Evolutionary conservation across 2,113 vertebrate genomes (phyloP).

Genomic region (Amazona vittata): DNA sequence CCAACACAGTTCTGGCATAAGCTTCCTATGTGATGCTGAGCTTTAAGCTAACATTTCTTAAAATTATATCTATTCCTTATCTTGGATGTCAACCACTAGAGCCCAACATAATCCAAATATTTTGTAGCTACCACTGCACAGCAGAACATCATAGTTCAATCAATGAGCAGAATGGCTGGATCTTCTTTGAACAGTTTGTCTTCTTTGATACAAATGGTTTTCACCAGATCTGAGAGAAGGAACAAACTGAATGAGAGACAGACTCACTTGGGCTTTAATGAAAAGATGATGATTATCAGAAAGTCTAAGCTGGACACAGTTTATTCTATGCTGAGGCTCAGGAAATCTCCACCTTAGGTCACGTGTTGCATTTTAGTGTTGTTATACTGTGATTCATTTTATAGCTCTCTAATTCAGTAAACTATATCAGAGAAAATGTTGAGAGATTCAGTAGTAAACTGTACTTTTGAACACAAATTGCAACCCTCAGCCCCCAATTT

Average conservation of each 20-base stretch:
- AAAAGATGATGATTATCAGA: neutral
- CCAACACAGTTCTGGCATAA: neutral
- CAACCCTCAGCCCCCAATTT: neutral
- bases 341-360: neutral
- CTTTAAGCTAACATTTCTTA: neutral
- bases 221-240: neutral
- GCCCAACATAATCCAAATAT: neutral
- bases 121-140: neutral
- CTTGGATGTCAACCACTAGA: neutral
- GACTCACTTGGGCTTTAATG: neutral
- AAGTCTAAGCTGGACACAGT: neutral
- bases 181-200: neutral
- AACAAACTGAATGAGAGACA: neutral
- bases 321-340: neutral
- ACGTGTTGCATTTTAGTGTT: neutral
- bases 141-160: neutral
- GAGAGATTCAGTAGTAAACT: neutral
- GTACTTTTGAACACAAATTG: neutral
- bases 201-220: neutral
- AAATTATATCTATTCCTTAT: neutral
- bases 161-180: neutral
- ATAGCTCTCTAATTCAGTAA: neutral
- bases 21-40: neutral
- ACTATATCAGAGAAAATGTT: neutral
- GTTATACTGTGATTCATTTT: neutral